Base-by-base conservation (phyloP, 2,888 invertebrate species). In the Epinotia nisella region DNA sequence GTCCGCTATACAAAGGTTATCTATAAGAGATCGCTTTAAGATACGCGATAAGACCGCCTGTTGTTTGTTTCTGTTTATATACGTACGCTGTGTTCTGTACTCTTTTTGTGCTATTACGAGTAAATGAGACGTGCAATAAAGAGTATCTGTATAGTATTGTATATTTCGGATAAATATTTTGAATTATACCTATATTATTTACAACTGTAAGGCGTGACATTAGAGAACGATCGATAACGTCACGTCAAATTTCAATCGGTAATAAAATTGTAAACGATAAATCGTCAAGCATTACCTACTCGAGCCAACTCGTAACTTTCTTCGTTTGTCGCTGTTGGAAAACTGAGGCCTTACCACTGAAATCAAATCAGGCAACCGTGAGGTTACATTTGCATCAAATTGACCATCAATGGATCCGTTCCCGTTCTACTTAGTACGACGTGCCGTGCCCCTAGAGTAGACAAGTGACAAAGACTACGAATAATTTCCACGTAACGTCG, bases 381-480 rank as follows among this genome's bases (percentile, higher is more conserved):
- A 65, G 21, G 66, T 75, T 74, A 77, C 80, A 85, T 87, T 88
- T 84, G 83, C 84, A 87, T 88, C 84, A 87, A 89, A 90, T 89
- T 88, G 85, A 78, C 81, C 85, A 82, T 86, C 87, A 87, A 87
- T 87, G 84, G 86, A 87, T 86, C 80, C 83, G 87, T 83, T 86
- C 89, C 83, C 83, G 86, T 86, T 88, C 85, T 76, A 84, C 82
- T 82, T 85, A 81, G 76, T 78, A 82, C 77, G 79, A 79, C 79
- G 79, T 79, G 29, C 29, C 80, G 78, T 79, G 56, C 35, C 55
- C n/a, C 51, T 61, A 45, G 81, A 82, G 82, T 81, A 78, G 78
- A 83, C 81, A 81, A 81, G 79, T 77, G 79, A 84, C 81, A 81
- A n/a, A 82, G 78, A 78, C 77, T 76, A 49, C 68, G 65, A 64